Percentiles rank a stretch among this genome's conserved stretches.
Evolutionary conservation across 2,113 vertebrate genomes (phyloP).

Genomic region (Dromiciops gliroides): DNA sequence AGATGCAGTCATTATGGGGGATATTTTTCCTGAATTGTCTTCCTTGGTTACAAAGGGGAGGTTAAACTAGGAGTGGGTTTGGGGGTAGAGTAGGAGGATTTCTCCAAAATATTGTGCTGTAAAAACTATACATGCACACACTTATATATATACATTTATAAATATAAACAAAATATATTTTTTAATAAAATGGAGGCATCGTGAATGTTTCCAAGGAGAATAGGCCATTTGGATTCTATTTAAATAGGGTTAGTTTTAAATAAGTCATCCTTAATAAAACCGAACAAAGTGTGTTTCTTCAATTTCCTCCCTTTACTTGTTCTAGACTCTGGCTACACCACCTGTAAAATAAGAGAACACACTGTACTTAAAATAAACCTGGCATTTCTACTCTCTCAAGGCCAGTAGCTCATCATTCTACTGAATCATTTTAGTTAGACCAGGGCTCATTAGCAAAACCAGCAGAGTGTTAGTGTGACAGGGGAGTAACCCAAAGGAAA

Average conservation of each 20-base stretch:
- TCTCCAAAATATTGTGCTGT: background rate
- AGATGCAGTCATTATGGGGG: background rate
- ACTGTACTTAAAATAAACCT: conserved; percentile 22
- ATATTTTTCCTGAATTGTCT: background rate
- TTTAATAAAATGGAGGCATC: conserved; percentile 43
- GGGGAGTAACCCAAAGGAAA: background rate
- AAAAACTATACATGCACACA: background rate
- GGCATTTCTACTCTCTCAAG: conserved; percentile 24
- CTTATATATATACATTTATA: background rate
- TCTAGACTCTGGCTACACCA: conserved; percentile 71
- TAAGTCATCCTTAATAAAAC: conserved; percentile 64
- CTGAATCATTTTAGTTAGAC: conserved; percentile 49
- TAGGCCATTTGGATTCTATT: conserved; percentile 76
- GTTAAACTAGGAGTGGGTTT: too few relatives aligned
- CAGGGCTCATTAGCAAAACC: conserved; percentile 12
- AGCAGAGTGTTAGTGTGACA: background rate
- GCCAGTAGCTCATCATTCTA: conserved; percentile 23
- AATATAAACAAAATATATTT: background rate
- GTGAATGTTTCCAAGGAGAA: conserved; percentile 72
- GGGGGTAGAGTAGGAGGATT: background rate
- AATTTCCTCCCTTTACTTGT: conserved; percentile 63
- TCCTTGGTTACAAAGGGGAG: background rate
- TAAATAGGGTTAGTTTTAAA: conserved; percentile 75
- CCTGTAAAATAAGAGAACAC: conserved; percentile 73
- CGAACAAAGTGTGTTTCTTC: conserved; percentile 64